Base-by-base conservation (phyloP, 2,888 invertebrate species). In the Diplolepis rosae region DNA sequence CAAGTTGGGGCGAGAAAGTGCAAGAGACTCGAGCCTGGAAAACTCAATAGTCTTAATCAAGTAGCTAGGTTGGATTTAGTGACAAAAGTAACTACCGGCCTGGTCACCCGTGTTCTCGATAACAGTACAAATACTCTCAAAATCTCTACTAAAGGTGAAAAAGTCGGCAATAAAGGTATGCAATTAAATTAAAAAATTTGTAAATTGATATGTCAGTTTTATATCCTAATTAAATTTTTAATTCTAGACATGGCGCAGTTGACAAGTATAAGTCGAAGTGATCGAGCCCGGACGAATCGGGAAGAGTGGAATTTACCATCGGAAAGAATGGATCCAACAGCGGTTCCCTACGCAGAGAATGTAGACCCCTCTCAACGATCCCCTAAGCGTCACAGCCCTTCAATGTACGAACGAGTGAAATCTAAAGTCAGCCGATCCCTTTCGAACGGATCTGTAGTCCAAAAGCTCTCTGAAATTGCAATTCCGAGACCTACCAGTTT, bases 381-480 rank as follows among this genome's bases (percentile, higher is more conserved):
- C 5, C 91, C 91, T 9, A 91, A 91, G 80, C 87, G 90, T 27
- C 90, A 90, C 66, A 89, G 89, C 76, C 89, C 89, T 35, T 89
- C 90, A 2, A 89, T 90, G 70, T 89, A 90, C 67, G 90, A 90
- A 74, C 85, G 90, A 39, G 90, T 90, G 1, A 90, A 90, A 75
- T 89, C 90, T 11, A 91, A 91, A 84, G 90, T 91, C 39, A 93
- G 93, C 75, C 90, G 93, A 48, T 93, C 93, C 3, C 84, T 93
- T 3, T 93, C 93, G 0, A 93, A 93, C 80, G 93, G 92, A 2
- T 92, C 93, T 1, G 92, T 92, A 0, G 91, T 92, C 15, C 92
- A 85, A 89, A 92, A 91, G 89, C 89, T 91, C 28, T 84, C 90
- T 1, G 90, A 91, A n/a, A 90, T 91, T 70, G 88, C 85, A 22